Evolutionary conservation across 1,140 invertebrate species (phyloP).

Genomic region (Trichomalopsis sarcophagae): DNA sequence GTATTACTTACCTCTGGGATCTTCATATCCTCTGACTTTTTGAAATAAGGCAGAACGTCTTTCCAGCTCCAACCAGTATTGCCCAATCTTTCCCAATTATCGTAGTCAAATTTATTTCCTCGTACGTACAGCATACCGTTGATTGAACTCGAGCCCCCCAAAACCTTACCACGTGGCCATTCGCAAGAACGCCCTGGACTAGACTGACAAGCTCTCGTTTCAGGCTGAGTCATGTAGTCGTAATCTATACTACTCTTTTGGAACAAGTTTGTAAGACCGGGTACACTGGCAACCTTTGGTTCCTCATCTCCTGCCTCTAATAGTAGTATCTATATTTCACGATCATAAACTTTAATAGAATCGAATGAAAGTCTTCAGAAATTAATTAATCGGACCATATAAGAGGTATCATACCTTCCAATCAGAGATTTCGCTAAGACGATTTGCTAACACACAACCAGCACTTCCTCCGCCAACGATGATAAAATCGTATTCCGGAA

Average conservation of each 20-base stretch:
- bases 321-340: slow-evolving; percentile 16
- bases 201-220: not conserved
- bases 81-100: slow-evolving; percentile 49
- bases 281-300: not conserved
- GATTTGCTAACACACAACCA: slow-evolving; percentile 31
- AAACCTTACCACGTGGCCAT: slow-evolving; percentile 62
- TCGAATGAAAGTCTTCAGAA: too few relatives aligned
- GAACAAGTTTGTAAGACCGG: not conserved
- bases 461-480: slow-evolving; percentile 17
- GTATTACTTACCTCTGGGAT: not conserved
- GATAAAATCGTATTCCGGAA: slow-evolving; percentile 23
- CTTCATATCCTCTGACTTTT: slow-evolving; percentile 68
- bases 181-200: not conserved
- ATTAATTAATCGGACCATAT: too few relatives aligned
- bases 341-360: too few relatives aligned
- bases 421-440: slow-evolving; percentile 23
- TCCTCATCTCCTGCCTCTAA: slow-evolving; percentile 34
- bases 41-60: slow-evolving; percentile 75
- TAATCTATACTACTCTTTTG: slow-evolving; percentile 4
- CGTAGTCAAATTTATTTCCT: slow-evolving; percentile 73
- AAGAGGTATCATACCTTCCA: slow-evolving; percentile 1
- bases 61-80: slow-evolving; percentile 78
- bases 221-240: not conserved
- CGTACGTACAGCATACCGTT: slow-evolving; percentile 80
- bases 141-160: slow-evolving; percentile 78